phyloP scores from a whole-genome alignment of 1,140 invertebrate species.

The Meloidogyne exigua region DNA sequence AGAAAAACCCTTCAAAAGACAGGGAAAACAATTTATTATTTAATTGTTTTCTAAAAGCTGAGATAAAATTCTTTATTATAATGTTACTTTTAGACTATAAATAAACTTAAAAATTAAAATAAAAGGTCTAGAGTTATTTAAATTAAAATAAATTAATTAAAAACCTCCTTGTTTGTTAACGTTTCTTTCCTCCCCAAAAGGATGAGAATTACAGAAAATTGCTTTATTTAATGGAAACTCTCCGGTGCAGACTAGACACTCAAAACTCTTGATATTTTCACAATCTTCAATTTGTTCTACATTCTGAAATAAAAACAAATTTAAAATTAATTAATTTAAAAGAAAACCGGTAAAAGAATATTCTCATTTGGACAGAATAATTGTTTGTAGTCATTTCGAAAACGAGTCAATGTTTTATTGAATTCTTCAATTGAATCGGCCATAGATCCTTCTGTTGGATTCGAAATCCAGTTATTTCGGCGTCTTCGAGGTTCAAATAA shows the following conservation, averaged over 20 bases:
- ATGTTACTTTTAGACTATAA: too few species aligned
- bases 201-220: slow-evolving; percentile 4
- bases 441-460: slow-evolving; percentile 8
- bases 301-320: background rate
- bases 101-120: background rate
- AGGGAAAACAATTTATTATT: too few species aligned
- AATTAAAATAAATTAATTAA: background rate
- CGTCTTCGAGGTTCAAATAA: slow-evolving; percentile 16
- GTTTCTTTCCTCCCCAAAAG: background rate
- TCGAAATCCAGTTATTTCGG: slow-evolving; percentile 27
- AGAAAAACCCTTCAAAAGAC: too few species aligned
- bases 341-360: slow-evolving; percentile 7
- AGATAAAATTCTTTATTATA: too few species aligned
- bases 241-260: slow-evolving; percentile 23
- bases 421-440: slow-evolving; percentile 23
- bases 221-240: slow-evolving; percentile 12
- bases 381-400: slow-evolving; percentile 22
- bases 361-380: slow-evolving; percentile 6
- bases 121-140: background rate
- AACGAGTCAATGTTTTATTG: slow-evolving; percentile 10
- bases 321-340: background rate
- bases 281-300: slow-evolving; percentile 1
- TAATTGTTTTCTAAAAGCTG: too few species aligned
- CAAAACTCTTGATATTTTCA: slow-evolving; percentile 7
- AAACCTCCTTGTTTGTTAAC: background rate